Conservation (phyloP, 2,888 invertebrate species). For the Bedellia somnulentella region DNA sequence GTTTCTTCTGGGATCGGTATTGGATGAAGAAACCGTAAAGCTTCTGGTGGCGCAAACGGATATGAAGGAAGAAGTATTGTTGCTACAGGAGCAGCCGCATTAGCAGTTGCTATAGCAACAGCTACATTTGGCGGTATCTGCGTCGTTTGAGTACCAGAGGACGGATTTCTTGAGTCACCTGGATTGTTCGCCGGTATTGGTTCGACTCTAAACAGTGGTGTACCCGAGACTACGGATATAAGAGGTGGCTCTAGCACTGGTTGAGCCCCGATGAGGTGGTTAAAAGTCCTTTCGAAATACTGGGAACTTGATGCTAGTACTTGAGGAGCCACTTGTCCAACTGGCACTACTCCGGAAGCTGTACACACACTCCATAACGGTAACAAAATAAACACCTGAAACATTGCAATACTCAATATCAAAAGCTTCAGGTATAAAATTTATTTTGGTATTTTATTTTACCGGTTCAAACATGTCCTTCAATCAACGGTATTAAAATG, state of each 20-base stretch:
- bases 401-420: slow-evolving; percentile 11
- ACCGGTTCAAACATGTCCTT: no score
- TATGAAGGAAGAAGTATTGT: slow-evolving; percentile 46
- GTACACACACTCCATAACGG: slow-evolving; percentile 22
- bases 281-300: slow-evolving; percentile 67
- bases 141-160: not conserved
- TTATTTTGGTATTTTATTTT: no score
- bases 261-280: slow-evolving; percentile 27
- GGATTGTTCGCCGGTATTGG: not conserved
- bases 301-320: slow-evolving; percentile 71
- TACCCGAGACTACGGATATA: not conserved
- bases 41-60: slow-evolving; percentile 39
- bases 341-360: slow-evolving; percentile 22
- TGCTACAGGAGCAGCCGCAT: slow-evolving; percentile 44
- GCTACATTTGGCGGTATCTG: slow-evolving; percentile 31
- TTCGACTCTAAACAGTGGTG: not conserved
- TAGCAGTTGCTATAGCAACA: slow-evolving; percentile 43
- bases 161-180: not conserved
- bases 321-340: slow-evolving; percentile 25
- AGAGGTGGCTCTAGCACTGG: not conserved
- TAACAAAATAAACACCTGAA: slow-evolving; percentile 27
- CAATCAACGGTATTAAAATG: no score
- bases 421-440: no score
- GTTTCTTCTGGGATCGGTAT: slow-evolving; percentile 22
- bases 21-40: slow-evolving; percentile 28